A percentile compares a stretch with the other conserved stretches of the same genome.
These are phyloP conservation scores for Coranthus polyacanthus DNA, from an alignment of 2,797 vertebrate genomes.

Conservation along the genomic window DNA sequence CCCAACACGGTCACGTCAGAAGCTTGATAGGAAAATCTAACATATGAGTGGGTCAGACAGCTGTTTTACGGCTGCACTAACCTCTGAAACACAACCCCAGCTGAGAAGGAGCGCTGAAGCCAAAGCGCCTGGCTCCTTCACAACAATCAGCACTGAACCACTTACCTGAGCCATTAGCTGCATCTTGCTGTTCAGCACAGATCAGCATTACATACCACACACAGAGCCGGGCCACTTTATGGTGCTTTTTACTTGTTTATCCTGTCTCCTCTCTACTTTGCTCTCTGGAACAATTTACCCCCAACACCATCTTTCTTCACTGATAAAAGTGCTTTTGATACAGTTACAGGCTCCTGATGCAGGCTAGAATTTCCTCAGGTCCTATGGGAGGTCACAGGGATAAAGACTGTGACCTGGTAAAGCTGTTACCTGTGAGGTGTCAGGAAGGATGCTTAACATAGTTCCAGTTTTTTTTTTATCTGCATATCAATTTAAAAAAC, in stretches of 20 bases:
- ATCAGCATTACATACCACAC: slow-evolving; percentile 79
- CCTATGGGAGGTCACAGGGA: slow-evolving; percentile 10
- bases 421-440: slow-evolving; percentile 38
- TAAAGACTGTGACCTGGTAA: slow-evolving; percentile 4
- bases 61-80: slow-evolving; percentile 7
- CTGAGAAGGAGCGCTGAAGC: slow-evolving; percentile 41
- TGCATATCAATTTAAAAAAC: too few relatives aligned
- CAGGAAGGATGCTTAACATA: slow-evolving; percentile 9
- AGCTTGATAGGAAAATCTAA: slow-evolving; percentile 29
- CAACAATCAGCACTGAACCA: slow-evolving; percentile 81
- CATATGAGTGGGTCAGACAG: slow-evolving; percentile 25
- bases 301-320: slow-evolving; percentile 35
- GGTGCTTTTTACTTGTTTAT: slow-evolving; percentile 73
- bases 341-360: slow-evolving; percentile 4
- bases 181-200: slow-evolving; percentile 72
- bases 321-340: slow-evolving; percentile 41
- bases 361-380: slow-evolving; percentile 23
- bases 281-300: slow-evolving; percentile 53
- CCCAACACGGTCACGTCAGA: slow-evolving; percentile 39
- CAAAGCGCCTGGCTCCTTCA: slow-evolving; percentile 55
- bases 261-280: slow-evolving; percentile 38
- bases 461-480: too few relatives aligned
- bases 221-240: slow-evolving; percentile 64
- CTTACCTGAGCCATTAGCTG: slow-evolving; percentile 84
- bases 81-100: slow-evolving; percentile 60